Conservation (phyloP, 2,888 invertebrate genomes). For the Selenia dentaria region DNA sequence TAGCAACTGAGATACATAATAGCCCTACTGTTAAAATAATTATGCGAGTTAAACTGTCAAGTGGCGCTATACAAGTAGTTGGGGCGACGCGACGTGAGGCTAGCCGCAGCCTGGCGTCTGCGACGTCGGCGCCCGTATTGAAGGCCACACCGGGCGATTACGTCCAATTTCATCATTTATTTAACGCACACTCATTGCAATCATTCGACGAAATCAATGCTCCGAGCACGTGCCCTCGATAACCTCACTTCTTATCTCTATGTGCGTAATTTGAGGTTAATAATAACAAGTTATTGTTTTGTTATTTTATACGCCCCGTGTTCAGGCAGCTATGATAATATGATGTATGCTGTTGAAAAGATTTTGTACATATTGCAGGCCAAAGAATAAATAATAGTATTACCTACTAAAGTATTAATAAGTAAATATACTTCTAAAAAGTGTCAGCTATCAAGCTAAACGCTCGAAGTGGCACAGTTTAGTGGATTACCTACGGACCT, state of each 20-base stretch:
- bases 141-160: constrained; percentile 59
- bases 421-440: too few relatives aligned
- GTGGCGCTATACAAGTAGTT: constrained; percentile 44
- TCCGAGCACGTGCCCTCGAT: constrained; percentile 23
- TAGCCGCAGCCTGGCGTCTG: constrained; percentile 33
- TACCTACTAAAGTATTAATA: too few relatives aligned
- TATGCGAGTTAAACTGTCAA: constrained; percentile 38
- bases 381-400: too few relatives aligned
- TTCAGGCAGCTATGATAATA: too few relatives aligned
- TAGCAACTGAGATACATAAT: too few relatives aligned
- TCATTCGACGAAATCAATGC: constrained; percentile 34
- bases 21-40: too few relatives aligned
- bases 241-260: constrained; percentile 19
- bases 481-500: too few relatives aligned
- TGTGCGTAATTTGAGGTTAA: constrained; percentile 7
- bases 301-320: too few relatives aligned
- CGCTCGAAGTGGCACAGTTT: too few relatives aligned
- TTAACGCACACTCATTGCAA: constrained; percentile 40
- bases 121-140: constrained; percentile 47
- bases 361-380: too few relatives aligned
- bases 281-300: constrained; percentile 13
- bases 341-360: too few relatives aligned
- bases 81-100: constrained; percentile 7
- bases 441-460: too few relatives aligned
- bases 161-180: constrained; percentile 54